Evolutionary conservation across 2,888 invertebrate genomes (phyloP).

Genomic region (Margaritifera margaritifera): DNA sequence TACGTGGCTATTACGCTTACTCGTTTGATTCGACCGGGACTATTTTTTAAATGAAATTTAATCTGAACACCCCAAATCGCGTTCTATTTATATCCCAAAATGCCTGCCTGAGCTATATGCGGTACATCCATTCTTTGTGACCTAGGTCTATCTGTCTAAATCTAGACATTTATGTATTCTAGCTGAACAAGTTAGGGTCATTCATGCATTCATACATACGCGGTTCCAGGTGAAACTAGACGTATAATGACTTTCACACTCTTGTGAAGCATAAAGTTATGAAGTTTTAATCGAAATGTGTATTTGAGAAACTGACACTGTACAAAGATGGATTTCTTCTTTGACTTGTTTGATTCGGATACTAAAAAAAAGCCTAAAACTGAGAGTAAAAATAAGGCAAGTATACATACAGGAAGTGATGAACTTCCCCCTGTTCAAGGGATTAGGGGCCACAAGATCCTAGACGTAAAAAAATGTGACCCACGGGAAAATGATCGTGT

Average conservation of each 20-base stretch:
- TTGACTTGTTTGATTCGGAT: constrained; percentile 56
- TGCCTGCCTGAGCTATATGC: no score
- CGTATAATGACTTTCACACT: background rate
- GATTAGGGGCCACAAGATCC: constrained; percentile 23
- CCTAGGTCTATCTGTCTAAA: no score
- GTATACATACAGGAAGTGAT: constrained; percentile 33
- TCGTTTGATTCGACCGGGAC: no score
- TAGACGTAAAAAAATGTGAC: constrained; percentile 28
- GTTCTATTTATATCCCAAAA: no score
- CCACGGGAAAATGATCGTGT: constrained; percentile 16
- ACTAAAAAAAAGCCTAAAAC: constrained; percentile 36
- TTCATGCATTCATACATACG: background rate
- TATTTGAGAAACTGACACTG: background rate
- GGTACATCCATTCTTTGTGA: no score
- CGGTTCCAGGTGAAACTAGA: background rate
- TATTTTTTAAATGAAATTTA: no score
- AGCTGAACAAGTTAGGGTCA: no score
- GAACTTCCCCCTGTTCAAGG: constrained; percentile 28
- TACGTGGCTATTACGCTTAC: no score
- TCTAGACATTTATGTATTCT: no score
- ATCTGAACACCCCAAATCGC: no score
- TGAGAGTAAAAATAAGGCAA: constrained; percentile 33
- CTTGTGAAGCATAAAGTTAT: background rate
- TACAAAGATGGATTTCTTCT: constrained; percentile 54
- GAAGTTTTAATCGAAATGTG: background rate